Evolutionary conservation across 1,140 invertebrate genomes (phyloP), one percentile per base, ranked within the genome.

Genomic region (Pomacea maculata): DNA sequence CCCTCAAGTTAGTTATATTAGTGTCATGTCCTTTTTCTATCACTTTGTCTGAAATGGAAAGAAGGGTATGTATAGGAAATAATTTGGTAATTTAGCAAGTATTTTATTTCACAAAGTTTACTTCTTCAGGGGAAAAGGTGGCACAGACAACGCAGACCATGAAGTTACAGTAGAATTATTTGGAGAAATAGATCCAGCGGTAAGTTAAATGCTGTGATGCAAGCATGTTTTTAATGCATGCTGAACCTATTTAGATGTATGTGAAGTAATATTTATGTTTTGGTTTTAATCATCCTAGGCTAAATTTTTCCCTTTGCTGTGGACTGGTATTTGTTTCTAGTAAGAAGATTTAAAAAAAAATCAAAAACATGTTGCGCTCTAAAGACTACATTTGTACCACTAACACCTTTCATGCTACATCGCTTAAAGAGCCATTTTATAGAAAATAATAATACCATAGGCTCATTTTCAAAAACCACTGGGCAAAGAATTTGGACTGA

Each of bases 81-180:
- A 8, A 3, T 75, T 10, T 10, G n/a, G 17, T n/a, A 70, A 12
- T 21, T 45, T 45, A 45, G 34, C 34, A 45, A 45, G 34, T 45
- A 45, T 45, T 45, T 45, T 45, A 45, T 45, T 45, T 45, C 6
- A 45, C 34, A 45, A 45, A 45, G 34, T 25, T 77, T 77, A 6
- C 25, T 65, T 34, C 88, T 90, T 78, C 83, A 92, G 90, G 91
- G 96, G 96, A 72, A 92, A 94, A 67, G 96, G 96, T 86, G 95
- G 96, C n/a, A 94, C 95, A 83, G 95, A 96, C 80, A 94, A 95
- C 80, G 96, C 97, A 91, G 90, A 93, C 83, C 95, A 98, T 91
- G 96, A 97, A 93, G 93, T 97, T 68, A 95, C 94, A 74, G 94
- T 98, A 89, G 94, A 96, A 80, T 93, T 99, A 75, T 96, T 94